Evolutionary conservation across 2,113 vertebrate species (phyloP), one percentile per base, ranked within the genome.

Genomic region (Protomyctophum bolini): DNA sequence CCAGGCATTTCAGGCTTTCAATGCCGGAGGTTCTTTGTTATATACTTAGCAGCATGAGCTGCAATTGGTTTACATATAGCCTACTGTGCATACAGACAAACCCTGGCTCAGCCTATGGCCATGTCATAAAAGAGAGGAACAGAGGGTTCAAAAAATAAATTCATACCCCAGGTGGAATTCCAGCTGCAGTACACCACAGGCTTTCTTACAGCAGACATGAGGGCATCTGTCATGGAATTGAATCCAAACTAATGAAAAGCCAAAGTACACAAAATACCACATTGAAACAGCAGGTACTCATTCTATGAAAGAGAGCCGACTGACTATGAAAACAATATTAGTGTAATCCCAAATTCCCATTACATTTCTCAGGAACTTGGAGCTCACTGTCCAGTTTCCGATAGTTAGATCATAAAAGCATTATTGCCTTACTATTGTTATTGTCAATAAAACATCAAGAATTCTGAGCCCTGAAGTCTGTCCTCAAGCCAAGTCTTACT

Each of bases 121-220:
- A 41, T 41, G 33, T 41, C 33, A 41, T 41, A 41, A 41, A 41
- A 41, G 33, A 41, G 33, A 41, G 3, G 33, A 4, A 41, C 78
- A 73, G 8, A 0, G 66, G 88, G 87, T 86, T 90, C 87, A 86
- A 84, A 90, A 89, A 87, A 91, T 87, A 90, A 85, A 88, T 78
- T 80, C 82, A 82, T 85, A 87, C 77, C 41, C 58, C 85, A 84
- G 85, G 87, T 87, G 87, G 85, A 58, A 76, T 80, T 87, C 33
- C 77, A 83, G 83, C 83, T 85, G 76, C 79, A 82, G 76, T 47
- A 69, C 77, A 76, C 15, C 80, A 82, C 8, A 48, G 77, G 82
- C 82, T 77, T 72, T 72, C 52, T 72, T 21, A 4, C 80, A 76
- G 79, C 84, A 73, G 56, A 73, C 83, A 83, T 67, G 72, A 77